These are phyloP conservation scores for Characodon lateralis DNA, from an alignment of 2,797 vertebrate genomes.

Conservation along the genomic window DNA sequence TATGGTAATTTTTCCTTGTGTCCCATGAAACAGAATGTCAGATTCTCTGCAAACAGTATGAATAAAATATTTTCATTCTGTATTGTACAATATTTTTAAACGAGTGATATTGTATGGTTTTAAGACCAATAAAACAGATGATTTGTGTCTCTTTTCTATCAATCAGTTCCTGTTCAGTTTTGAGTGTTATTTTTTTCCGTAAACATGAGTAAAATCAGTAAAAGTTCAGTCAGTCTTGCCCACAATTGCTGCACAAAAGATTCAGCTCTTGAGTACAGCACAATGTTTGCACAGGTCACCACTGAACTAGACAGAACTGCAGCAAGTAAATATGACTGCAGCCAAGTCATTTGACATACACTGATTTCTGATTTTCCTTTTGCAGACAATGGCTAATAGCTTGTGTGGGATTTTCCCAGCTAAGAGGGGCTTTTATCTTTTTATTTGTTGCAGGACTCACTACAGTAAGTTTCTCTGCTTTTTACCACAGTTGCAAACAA, in stretches of 20 bases:
- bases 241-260: not conserved
- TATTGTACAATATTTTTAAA: too few relatives aligned
- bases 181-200: not conserved
- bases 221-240: not conserved
- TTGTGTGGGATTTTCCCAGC: not conserved
- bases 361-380: not conserved
- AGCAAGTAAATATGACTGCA: not conserved
- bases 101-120: too few relatives aligned
- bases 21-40: too few relatives aligned
- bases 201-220: not conserved
- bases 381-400: not conserved
- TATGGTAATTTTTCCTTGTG: too few relatives aligned
- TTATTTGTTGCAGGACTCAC: not conserved
- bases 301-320: not conserved
- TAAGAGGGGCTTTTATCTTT: not conserved
- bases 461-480: not conserved
- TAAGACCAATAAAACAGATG: too few relatives aligned
- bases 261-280: not conserved
- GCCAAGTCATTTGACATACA: not conserved
- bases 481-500: not conserved
- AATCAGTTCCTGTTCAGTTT: not conserved
- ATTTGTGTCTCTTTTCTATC: too few relatives aligned
- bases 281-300: not conserved
- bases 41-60: too few relatives aligned
- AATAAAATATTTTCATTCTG: too few relatives aligned